These are phyloP conservation scores for Meloidogyne floridensis DNA, from an alignment of 1,140 invertebrate species.

Conservation along the genomic window DNA sequence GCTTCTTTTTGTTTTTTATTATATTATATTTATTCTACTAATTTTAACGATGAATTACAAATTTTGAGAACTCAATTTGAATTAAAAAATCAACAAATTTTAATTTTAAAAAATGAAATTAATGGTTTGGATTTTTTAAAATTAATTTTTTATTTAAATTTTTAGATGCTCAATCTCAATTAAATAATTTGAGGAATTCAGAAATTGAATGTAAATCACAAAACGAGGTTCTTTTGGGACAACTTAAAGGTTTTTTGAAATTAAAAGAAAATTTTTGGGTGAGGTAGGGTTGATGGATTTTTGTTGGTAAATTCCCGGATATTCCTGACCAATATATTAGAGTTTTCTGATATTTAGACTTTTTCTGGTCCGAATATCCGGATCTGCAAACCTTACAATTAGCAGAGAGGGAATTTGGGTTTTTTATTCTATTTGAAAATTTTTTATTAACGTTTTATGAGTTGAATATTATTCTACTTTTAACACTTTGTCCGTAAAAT, in stretches of 20 bases:
- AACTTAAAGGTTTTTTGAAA: constrained; percentile 1
- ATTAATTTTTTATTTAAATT: neutral
- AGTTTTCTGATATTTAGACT: too few species aligned
- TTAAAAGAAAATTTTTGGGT: neutral
- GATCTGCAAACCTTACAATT: too few species aligned
- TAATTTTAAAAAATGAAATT: constrained; percentile 8
- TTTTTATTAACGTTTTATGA: too few species aligned
- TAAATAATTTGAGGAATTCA: constrained; percentile 18
- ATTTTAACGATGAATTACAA: constrained; percentile 2
- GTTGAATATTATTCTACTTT: too few species aligned
- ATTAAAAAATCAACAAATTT: neutral
- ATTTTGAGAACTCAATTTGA: constrained; percentile 1
- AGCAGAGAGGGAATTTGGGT: too few species aligned
- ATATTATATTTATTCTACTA: neutral
- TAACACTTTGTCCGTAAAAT: too few species aligned
- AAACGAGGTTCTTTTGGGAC: neutral
- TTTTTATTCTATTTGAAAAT: too few species aligned
- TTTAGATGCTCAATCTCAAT: constrained; percentile 16
- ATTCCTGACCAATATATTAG: too few species aligned
- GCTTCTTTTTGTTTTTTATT: neutral
- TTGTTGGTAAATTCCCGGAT: too few species aligned
- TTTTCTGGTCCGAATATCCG: too few species aligned
- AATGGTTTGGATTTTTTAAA: neutral
- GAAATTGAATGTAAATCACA: constrained; percentile 26
- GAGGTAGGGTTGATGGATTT: neutral